A percentile compares a stretch with the other conserved stretches of the same genome.
Conservation (phyloP, 2,797 vertebrate species). For the Leptoclinus maculatus region DNA sequence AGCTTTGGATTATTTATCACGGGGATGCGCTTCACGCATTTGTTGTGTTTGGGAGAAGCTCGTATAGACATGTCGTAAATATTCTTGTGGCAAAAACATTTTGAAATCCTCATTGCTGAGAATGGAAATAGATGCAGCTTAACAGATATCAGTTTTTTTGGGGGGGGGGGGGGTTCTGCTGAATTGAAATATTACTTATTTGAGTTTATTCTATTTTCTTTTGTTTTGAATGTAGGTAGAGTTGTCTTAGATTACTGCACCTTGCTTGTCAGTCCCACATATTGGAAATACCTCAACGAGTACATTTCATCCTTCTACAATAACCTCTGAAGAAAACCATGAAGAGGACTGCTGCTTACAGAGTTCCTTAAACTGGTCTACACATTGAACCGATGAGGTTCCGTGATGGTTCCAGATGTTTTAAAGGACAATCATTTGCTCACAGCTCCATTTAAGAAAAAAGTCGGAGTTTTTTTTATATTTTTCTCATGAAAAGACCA, state of each 20-base stretch:
- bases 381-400: background rate
- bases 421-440: slow-evolving; percentile 1
- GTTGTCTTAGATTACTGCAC: slow-evolving; percentile 1
- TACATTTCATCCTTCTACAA: slow-evolving; percentile 28
- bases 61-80: slow-evolving; percentile 54
- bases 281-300: background rate
- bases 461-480: background rate
- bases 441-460: background rate
- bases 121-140: slow-evolving; percentile 13
- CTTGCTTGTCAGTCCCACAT: background rate
- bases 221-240: background rate
- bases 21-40: slow-evolving; percentile 33
- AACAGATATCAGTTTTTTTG: background rate
- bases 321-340: slow-evolving; percentile 12
- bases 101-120: slow-evolving; percentile 19
- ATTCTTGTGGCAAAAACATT: slow-evolving; percentile 45
- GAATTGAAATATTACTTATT: background rate
- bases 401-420: background rate
- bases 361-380: background rate
- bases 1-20: slow-evolving; percentile 72
- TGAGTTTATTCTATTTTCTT: background rate
- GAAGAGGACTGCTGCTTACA: slow-evolving; percentile 1
- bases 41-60: slow-evolving; percentile 52
- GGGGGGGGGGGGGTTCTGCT: background rate
- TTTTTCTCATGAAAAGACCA: background rate